These are phyloP conservation scores for Drosophila equinoxialis DNA, from an alignment of 1,140 invertebrate species.

Conservation along the genomic window DNA sequence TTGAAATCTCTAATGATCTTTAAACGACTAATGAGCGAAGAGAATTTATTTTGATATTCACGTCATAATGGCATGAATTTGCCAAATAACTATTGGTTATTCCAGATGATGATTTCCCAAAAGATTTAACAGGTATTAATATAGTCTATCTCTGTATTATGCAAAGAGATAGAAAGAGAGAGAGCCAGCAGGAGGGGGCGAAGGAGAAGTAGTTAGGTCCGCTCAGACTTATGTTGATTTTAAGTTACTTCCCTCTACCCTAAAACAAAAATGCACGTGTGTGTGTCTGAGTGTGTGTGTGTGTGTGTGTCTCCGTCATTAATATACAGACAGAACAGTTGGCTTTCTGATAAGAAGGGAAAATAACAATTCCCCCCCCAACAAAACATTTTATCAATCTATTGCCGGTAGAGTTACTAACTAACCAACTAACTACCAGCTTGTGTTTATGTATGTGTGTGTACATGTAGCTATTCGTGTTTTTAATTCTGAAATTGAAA, in stretches of 20 bases:
- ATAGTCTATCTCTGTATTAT: neutral
- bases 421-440: slow-evolving; percentile 7
- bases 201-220: too few relatives aligned
- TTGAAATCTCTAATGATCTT: slow-evolving; percentile 1
- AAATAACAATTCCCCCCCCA: slow-evolving; percentile 53
- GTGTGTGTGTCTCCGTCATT: slow-evolving; percentile 23
- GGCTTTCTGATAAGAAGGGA: slow-evolving; percentile 56
- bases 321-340: slow-evolving; percentile 52
- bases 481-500: neutral
- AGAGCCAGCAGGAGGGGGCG: too few relatives aligned
- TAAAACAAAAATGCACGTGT: slow-evolving; percentile 1
- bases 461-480: too few relatives aligned
- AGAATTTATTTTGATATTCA: neutral
- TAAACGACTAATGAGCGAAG: neutral
- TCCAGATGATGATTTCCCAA: neutral
- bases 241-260: neutral
- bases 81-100: neutral
- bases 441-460: slow-evolving; percentile 6
- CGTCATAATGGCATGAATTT: neutral
- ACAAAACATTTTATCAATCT: slow-evolving; percentile 63
- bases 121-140: neutral
- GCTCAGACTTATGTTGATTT: slow-evolving; percentile 5
- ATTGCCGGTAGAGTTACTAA: slow-evolving; percentile 47
- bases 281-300: slow-evolving; percentile 11
- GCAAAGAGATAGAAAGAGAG: neutral